These are phyloP conservation scores for Idaea biselata DNA, from an alignment of 2,888 invertebrate species.

Conservation along the genomic window DNA sequence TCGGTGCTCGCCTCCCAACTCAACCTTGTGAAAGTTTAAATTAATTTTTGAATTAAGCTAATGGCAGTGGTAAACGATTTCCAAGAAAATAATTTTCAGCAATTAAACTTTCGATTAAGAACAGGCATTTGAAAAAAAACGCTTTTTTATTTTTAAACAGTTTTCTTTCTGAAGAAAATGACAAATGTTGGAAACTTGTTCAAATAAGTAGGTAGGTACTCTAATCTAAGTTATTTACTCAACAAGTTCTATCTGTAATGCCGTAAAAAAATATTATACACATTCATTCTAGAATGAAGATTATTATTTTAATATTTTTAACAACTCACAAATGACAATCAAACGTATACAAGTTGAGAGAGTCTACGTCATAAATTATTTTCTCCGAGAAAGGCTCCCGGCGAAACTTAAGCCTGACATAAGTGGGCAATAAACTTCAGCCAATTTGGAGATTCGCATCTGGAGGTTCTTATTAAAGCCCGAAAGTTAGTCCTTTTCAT, in stretches of 20 bases:
- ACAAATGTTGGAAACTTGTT: background rate
- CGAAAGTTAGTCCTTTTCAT: constrained; percentile 82
- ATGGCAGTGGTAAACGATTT: constrained; percentile 76
- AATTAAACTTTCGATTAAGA: constrained; percentile 70
- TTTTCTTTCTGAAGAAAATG: constrained; percentile 4
- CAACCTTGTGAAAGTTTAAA: constrained; percentile 79
- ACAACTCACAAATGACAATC: constrained; percentile 56
- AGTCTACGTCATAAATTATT: constrained; percentile 78
- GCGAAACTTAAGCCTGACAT: constrained; percentile 81
- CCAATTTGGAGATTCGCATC: constrained; percentile 81
- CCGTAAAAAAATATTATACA: background rate
- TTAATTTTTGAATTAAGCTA: constrained; percentile 80
- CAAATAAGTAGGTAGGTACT: too few relatives aligned
- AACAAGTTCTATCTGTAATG: too few relatives aligned
- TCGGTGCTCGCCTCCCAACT: constrained; percentile 63
- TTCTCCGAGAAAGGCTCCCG: constrained; percentile 75
- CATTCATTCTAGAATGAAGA: background rate
- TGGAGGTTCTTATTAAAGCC: constrained; percentile 81
- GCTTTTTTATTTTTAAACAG: background rate
- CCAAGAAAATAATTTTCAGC: constrained; percentile 74
- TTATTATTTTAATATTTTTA: background rate
- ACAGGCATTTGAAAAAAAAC: constrained; percentile 9
- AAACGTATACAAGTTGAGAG: constrained; percentile 70
- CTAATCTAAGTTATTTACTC: too few relatives aligned
- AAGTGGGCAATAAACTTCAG: constrained; percentile 81